Conservation (phyloP, 2,888 invertebrate genomes). For the Nomada fucata region DNA sequence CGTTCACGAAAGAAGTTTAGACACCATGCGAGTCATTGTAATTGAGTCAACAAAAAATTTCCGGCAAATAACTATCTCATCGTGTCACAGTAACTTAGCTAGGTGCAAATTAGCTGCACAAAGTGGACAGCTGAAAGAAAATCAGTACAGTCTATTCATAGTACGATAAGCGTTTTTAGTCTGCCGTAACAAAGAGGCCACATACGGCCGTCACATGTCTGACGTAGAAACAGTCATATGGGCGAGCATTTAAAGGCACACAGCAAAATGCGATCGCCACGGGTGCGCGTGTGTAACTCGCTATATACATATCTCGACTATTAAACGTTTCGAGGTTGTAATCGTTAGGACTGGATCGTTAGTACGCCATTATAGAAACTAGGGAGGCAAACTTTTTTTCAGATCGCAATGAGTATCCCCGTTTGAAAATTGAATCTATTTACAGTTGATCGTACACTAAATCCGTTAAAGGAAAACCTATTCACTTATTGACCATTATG, state of each 20-base stretch:
- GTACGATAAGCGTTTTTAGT: slow-evolving; percentile 73
- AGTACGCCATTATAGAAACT: slow-evolving; percentile 27
- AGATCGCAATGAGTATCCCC: background rate
- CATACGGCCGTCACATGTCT: slow-evolving; percentile 55
- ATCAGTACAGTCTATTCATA: slow-evolving; percentile 78
- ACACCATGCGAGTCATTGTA: background rate
- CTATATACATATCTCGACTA: slow-evolving; percentile 10
- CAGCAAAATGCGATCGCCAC: slow-evolving; percentile 37
- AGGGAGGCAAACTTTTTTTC: slow-evolving; percentile 3
- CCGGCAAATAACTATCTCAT: slow-evolving; percentile 2
- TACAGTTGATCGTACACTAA: background rate
- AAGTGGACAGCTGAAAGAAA: slow-evolving; percentile 73
- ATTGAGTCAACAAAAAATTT: slow-evolving; percentile 8
- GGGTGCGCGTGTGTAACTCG: slow-evolving; percentile 27
- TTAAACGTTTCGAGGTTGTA: slow-evolving; percentile 52
- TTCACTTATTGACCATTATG: background rate
- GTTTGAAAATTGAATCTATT: background rate
- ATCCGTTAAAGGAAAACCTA: background rate
- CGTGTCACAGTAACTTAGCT: slow-evolving; percentile 42
- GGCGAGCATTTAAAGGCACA: slow-evolving; percentile 56
- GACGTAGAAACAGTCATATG: slow-evolving; percentile 53
- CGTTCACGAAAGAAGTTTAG: background rate
- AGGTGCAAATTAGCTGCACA: slow-evolving; percentile 60
- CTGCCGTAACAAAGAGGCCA: slow-evolving; percentile 68
- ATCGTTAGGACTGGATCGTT: slow-evolving; percentile 45